Evolutionary conservation across 1,140 invertebrate species (phyloP), one percentile per base, ranked within the genome.

Genomic region (Bombus waltoni): DNA sequence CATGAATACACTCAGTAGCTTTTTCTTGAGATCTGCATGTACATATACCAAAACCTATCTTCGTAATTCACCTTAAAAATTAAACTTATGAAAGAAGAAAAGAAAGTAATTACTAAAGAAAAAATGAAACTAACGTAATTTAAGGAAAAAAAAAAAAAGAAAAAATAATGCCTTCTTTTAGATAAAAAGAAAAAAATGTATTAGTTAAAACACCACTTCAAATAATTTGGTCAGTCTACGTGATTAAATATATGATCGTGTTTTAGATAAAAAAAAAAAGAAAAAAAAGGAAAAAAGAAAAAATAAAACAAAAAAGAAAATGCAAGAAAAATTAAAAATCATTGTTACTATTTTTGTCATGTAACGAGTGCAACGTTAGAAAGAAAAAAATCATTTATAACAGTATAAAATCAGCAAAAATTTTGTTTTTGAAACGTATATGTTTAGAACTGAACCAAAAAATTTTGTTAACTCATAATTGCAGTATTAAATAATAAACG

Each of bases 111-210:
- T 87, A 73, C 15, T 81, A 73, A 44, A 66, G 59, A 28, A 32
- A 73, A 42, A 87, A 86, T 42, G 65, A 57, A 44, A 87, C 22
- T 25, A 68, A 80, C 32, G 57, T 74, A 91, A 88, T 74, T 85
- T 42, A 85, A 88, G 87, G 72, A 47, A 68, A 83, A 79, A 74
- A 84, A 72, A 65, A 74, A 70, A 65, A 40, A 62, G 18, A n/a
- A 62, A 62, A 18, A 75, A 44, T n/a, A 44, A 32, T 81, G 28
- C 59, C n/a, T 72, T 57, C 40, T 53, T 66, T 53, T 28, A 47
- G 80, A 85, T 86, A 92, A 90, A 75, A 87, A 57, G 82, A 83
- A 85, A 74, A 75, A 75, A 87, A 81, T 73, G 66, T 68, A 82
- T 68, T 53, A 53, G 73, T 89, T 81, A 89, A 91, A 86, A 87